Evolutionary conservation across 2,888 invertebrate genomes (phyloP).

Genomic region (Alcis repandata): DNA sequence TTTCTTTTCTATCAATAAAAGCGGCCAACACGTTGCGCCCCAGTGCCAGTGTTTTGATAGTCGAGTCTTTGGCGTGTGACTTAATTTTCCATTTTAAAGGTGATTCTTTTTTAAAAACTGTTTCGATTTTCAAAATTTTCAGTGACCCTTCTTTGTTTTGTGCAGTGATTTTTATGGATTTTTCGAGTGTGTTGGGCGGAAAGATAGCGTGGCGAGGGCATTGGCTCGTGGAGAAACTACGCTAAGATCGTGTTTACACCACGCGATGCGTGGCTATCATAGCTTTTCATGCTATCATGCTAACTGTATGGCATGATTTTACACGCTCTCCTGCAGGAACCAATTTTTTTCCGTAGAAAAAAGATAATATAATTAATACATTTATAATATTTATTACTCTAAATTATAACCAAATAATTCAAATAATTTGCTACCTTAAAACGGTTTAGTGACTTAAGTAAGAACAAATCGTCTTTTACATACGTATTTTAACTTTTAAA

Average conservation of each 20-base stretch:
- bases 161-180: slow-evolving; percentile 40
- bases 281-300: slow-evolving; percentile 18
- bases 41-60: slow-evolving; percentile 80
- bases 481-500: too few relatives aligned
- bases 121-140: slow-evolving; percentile 45
- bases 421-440: too few relatives aligned
- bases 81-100: slow-evolving; percentile 82
- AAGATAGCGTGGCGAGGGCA: slow-evolving; percentile 38
- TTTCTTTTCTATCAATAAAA: slow-evolving; percentile 47
- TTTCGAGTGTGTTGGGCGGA: slow-evolving; percentile 19
- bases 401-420: too few relatives aligned
- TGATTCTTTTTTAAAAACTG: slow-evolving; percentile 62
- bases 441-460: too few relatives aligned
- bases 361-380: too few relatives aligned
- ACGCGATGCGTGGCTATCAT: slow-evolving; percentile 28
- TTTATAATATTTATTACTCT: too few relatives aligned
- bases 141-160: slow-evolving; percentile 41
- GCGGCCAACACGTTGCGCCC: slow-evolving; percentile 78
- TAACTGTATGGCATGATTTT: neutral
- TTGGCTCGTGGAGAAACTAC: slow-evolving; percentile 46
- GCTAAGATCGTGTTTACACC: slow-evolving; percentile 28
- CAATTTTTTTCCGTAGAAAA: too few relatives aligned
- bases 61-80: slow-evolving; percentile 83
- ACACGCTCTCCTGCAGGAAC: too few relatives aligned
- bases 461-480: too few relatives aligned